Evolutionary conservation across 1,140 invertebrate species (phyloP).

Genomic region (Spodoptera litura): DNA sequence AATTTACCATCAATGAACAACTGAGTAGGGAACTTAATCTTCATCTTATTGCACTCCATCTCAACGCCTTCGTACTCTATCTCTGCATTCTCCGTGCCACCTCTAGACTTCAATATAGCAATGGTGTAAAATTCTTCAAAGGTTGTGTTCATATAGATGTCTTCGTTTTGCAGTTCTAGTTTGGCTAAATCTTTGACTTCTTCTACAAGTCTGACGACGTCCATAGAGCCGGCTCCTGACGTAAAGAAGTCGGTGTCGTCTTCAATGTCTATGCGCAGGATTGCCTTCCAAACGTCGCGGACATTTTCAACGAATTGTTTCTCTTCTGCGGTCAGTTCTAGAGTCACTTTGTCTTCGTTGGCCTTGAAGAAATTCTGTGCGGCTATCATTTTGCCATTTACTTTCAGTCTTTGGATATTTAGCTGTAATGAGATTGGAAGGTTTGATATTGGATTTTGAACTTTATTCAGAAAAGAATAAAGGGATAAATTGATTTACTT

Average conservation of each 20-base stretch:
- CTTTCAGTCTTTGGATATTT: slow-evolving; percentile 91
- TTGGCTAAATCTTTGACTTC: slow-evolving; percentile 95
- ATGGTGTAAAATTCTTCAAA: slow-evolving; percentile 93
- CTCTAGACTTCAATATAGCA: slow-evolving; percentile 89
- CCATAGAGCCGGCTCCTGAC: slow-evolving; percentile 97
- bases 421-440: slow-evolving; percentile 62
- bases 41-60: slow-evolving; percentile 93
- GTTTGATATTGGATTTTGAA: background rate
- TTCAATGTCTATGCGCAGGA: slow-evolving; percentile 92
- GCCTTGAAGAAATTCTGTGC: slow-evolving; percentile 93
- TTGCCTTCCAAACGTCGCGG: slow-evolving; percentile 93
- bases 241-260: slow-evolving; percentile 96
- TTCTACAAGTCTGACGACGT: slow-evolving; percentile 97
- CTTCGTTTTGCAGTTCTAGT: slow-evolving; percentile 93
- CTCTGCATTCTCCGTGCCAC: slow-evolving; percentile 83
- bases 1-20: slow-evolving; percentile 97
- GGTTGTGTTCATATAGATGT: slow-evolving; percentile 96
- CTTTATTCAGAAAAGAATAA: background rate
- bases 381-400: slow-evolving; percentile 93
- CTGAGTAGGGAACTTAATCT: slow-evolving; percentile 94
- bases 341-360: slow-evolving; percentile 84
- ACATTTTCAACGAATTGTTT: slow-evolving; percentile 88
- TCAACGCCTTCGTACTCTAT: slow-evolving; percentile 91
- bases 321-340: slow-evolving; percentile 94
- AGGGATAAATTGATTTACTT: too few species aligned